Conservation (phyloP, 2,113 vertebrate species). For the Eulemur macaco region DNA sequence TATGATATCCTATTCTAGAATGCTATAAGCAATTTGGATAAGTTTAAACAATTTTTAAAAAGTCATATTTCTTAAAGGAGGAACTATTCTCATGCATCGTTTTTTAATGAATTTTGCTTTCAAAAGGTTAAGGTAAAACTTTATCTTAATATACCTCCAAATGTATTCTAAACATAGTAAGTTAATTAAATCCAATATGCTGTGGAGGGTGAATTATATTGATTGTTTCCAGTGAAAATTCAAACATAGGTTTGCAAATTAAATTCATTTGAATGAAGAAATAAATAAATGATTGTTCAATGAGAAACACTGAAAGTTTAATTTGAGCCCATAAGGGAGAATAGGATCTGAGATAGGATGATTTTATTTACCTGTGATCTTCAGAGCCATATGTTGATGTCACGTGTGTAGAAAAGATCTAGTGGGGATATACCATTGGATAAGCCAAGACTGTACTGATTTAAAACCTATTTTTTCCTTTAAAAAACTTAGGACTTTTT, state of each 20-base stretch:
- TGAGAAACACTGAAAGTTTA: neutral
- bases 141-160: neutral
- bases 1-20: neutral
- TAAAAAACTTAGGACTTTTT: neutral
- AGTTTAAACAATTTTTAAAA: neutral
- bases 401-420: neutral
- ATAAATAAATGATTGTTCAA: neutral
- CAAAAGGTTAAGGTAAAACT: neutral
- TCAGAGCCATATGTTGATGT: neutral
- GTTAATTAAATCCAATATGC: neutral
- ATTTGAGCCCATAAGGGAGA: neutral
- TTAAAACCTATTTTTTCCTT: neutral
- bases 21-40: neutral
- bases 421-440: neutral
- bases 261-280: neutral
- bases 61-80: neutral
- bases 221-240: neutral
- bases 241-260: neutral
- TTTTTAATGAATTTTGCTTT: neutral
- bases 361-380: neutral
- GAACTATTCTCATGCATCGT: neutral
- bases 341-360: neutral
- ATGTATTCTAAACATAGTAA: neutral
- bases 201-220: neutral
- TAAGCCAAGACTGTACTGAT: neutral